phyloP scores from a whole-genome alignment of 2,797 vertebrate genomes.

The Sarcophilus harrisii region DNA sequence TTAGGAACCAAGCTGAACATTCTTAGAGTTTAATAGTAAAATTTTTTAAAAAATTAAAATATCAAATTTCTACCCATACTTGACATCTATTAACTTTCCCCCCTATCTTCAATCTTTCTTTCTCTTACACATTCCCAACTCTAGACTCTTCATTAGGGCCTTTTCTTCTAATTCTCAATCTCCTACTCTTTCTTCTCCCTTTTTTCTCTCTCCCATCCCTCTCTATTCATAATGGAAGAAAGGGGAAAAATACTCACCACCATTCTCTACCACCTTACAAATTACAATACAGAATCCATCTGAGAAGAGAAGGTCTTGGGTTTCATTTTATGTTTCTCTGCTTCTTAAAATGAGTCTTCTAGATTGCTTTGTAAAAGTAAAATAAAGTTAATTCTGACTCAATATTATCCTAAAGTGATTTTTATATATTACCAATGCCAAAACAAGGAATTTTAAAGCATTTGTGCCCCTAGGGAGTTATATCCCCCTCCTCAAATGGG shows the following conservation, averaged over 20 bases:
- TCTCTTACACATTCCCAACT: background rate
- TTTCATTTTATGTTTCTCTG: background rate
- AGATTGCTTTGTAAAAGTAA: background rate
- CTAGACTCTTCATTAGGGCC: background rate
- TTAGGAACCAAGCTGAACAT: background rate
- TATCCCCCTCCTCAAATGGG: background rate
- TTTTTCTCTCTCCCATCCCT: no score
- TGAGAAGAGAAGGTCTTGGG: background rate
- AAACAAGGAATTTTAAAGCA: background rate
- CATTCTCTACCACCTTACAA: background rate
- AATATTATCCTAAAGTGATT: background rate
- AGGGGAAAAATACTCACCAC: background rate
- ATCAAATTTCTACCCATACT: background rate
- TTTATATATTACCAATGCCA: background rate
- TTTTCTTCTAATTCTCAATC: background rate
- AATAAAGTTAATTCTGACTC: background rate
- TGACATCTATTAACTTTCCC: background rate
- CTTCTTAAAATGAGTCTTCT: background rate
- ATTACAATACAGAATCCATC: background rate
- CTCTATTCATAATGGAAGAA: background rate
- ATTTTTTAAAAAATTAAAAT: no score
- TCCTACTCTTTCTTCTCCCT: background rate
- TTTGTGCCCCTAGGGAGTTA: background rate
- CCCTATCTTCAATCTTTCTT: background rate
- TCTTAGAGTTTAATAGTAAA: no score